Percentiles rank a stretch among this genome's conserved stretches.
Conservation (phyloP, 2,888 invertebrate species). For the Ochropleura plecta region DNA sequence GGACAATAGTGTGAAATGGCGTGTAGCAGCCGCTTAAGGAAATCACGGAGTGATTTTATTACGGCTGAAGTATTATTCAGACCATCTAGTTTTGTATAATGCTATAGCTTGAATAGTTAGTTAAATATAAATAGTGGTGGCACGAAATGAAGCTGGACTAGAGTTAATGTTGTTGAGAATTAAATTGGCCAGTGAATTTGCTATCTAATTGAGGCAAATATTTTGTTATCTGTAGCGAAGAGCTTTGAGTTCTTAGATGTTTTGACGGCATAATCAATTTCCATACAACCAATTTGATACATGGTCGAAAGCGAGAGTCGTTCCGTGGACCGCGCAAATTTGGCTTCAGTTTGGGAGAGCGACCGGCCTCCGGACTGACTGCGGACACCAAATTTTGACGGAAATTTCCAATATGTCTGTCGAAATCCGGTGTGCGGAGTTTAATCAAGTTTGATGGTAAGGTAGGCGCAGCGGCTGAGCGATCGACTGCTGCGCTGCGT, state of each 20-base stretch:
- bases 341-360: background rate
- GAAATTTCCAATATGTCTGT: no score
- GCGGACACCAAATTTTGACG: no score
- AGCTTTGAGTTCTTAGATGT: no score
- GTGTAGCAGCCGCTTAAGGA: constrained; percentile 59
- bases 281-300: background rate
- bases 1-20: constrained; percentile 65
- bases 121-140: constrained; percentile 48
- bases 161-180: constrained; percentile 32
- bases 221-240: background rate
- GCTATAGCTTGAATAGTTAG: constrained; percentile 53
- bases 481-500: no score
- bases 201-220: background rate
- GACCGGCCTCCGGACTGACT: background rate
- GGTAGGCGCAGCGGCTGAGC: no score
- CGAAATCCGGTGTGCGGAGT: no score
- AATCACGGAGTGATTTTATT: constrained; percentile 63
- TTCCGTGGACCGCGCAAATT: background rate
- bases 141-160: constrained; percentile 21
- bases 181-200: constrained; percentile 23
- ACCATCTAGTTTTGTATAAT: constrained; percentile 50
- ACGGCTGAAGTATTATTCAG: constrained; percentile 47
- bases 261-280: background rate
- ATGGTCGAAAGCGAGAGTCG: background rate
- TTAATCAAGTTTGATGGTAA: no score